phyloP scores from a whole-genome alignment of 2,888 invertebrate genomes.

The Nebria brevicollis region DNA sequence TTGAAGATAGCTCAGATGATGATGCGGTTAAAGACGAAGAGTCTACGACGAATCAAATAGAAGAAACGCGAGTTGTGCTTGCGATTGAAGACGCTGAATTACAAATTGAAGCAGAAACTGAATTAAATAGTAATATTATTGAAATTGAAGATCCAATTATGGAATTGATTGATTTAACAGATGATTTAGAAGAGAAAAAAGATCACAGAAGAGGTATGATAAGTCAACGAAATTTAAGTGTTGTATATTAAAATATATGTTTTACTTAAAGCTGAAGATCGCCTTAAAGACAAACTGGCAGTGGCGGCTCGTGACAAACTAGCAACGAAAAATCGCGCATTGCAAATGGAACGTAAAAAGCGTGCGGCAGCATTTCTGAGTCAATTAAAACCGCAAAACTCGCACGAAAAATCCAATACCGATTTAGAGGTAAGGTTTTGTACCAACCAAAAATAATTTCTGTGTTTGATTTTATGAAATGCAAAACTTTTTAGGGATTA shows the following conservation, averaged over 20 bases:
- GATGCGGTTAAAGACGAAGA: slow-evolving; percentile 29
- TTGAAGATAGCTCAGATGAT: slow-evolving; percentile 81
- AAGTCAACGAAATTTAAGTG: neutral
- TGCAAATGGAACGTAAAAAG: slow-evolving; percentile 79
- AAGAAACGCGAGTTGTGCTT: neutral
- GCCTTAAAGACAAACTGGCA: slow-evolving; percentile 69
- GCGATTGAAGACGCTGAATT: slow-evolving; percentile 16
- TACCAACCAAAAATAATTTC: neutral
- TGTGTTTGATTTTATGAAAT: slow-evolving; percentile 24
- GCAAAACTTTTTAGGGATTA: slow-evolving; percentile 25
- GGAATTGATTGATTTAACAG: slow-evolving; percentile 71
- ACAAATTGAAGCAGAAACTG: slow-evolving; percentile 20
- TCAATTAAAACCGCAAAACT: slow-evolving; percentile 54
- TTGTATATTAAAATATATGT: neutral
- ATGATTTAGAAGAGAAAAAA: slow-evolving; percentile 66
- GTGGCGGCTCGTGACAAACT: slow-evolving; percentile 69
- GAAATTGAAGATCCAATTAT: slow-evolving; percentile 61
- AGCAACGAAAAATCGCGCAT: slow-evolving; percentile 64
- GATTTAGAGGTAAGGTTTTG: slow-evolving; percentile 23
- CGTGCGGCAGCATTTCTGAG: slow-evolving; percentile 82
- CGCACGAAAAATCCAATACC: neutral
- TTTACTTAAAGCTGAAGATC: slow-evolving; percentile 65
- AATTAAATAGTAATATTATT: slow-evolving; percentile 51
- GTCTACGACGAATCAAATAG: slow-evolving; percentile 34
- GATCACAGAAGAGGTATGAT: slow-evolving; percentile 56